These are phyloP conservation scores for Chaetophractus vellerosus DNA, from an alignment of 2,797 vertebrate genomes.

Conservation along the genomic window DNA sequence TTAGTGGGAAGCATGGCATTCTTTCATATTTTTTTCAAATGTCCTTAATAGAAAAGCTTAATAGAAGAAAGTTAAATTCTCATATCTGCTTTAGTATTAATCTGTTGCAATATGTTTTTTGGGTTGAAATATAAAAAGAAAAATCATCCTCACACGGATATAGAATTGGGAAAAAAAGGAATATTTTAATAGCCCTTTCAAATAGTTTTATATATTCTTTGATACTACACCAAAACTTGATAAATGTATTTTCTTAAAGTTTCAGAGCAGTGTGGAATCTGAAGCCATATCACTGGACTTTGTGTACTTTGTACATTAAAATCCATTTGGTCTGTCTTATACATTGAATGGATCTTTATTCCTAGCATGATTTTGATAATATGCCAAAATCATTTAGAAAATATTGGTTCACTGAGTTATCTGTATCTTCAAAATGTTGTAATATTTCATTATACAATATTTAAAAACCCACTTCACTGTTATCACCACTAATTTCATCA, in stretches of 20 bases:
- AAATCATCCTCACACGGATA: not conserved
- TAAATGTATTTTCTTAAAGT: not conserved
- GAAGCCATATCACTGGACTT: not conserved
- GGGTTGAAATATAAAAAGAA: slow-evolving; percentile 38
- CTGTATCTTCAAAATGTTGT: not conserved
- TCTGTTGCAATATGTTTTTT: not conserved
- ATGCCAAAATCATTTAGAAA: slow-evolving; percentile 28
- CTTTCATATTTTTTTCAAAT: slow-evolving; percentile 49
- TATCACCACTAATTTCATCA: not conserved
- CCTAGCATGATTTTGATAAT: not conserved
- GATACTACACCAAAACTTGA: not conserved
- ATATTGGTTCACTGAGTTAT: slow-evolving; percentile 12
- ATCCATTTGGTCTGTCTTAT: not conserved
- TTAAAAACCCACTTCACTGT: not conserved
- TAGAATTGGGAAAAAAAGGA: not conserved
- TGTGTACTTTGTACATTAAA: not conserved
- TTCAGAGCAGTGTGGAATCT: not conserved
- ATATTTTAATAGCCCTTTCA: slow-evolving; percentile 19
- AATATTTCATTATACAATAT: slow-evolving; percentile 5
- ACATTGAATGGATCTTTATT: slow-evolving; percentile 23
- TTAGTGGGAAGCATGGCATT: not conserved
- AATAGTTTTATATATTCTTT: slow-evolving; percentile 32
- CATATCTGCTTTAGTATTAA: not conserved
- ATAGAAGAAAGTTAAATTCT: not conserved
- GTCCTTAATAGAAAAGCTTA: slow-evolving; percentile 10